phyloP scores from a whole-genome alignment of 2,113 vertebrate genomes.

The Rousettus leschenaultii region DNA sequence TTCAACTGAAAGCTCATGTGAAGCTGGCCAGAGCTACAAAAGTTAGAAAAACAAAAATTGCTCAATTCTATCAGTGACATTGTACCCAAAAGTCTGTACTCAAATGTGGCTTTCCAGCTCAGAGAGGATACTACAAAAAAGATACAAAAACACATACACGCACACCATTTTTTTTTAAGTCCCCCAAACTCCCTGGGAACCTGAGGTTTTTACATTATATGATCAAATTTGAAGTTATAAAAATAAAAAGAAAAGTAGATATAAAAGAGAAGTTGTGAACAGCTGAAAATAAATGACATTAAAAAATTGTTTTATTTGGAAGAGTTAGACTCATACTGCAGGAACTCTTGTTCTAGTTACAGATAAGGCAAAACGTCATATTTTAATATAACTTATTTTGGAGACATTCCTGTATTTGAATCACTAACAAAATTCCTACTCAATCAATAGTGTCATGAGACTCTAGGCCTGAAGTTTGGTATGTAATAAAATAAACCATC shows the following conservation, averaged over 20 bases:
- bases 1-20: constrained; percentile 68
- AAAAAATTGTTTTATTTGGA: constrained; percentile 41
- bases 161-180: background rate
- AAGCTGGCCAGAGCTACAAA: constrained; percentile 54
- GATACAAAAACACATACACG: background rate
- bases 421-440: background rate
- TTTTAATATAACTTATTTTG: constrained; percentile 27
- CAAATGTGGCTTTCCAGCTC: constrained; percentile 11
- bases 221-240: constrained; percentile 18
- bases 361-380: background rate
- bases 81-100: constrained; percentile 27
- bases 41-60: constrained; percentile 69
- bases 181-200: background rate
- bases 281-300: constrained; percentile 42
- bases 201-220: background rate
- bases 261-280: background rate
- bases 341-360: background rate
- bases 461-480: background rate
- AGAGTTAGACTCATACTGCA: background rate
- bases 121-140: background rate
- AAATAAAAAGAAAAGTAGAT: background rate
- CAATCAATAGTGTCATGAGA: background rate
- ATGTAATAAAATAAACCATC: constrained; percentile 23
- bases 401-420: background rate
- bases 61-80: constrained; percentile 56